phyloP scores from a whole-genome alignment of 30 jellyfish, hydroid and myxozoan species.

The Morbakka virulenta region DNA sequence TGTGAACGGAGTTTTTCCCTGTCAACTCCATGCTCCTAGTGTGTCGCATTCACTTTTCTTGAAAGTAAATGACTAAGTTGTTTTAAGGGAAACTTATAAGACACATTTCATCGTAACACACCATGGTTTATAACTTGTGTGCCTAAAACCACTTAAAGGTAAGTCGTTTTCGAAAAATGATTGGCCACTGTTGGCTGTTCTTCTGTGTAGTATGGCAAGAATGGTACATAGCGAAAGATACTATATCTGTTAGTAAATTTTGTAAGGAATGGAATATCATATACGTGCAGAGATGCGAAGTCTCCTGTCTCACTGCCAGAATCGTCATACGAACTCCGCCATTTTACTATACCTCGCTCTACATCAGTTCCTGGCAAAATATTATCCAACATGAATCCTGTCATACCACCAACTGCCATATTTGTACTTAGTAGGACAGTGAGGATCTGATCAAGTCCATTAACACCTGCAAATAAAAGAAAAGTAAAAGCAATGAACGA shows the following conservation, averaged over 20 bases:
- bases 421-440: constrained; percentile 80
- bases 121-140: no score
- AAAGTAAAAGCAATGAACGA: neutral
- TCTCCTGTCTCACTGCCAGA: neutral
- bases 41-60: no score
- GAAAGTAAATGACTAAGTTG: no score
- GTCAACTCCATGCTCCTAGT: no score
- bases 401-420: constrained; percentile 95
- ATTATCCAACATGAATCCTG: constrained; percentile 83
- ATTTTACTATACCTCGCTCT: constrained; percentile 85
- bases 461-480: constrained; percentile 39
- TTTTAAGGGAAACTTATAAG: no score
- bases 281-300: constrained; percentile 80
- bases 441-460: constrained; percentile 67
- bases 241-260: constrained; percentile 15
- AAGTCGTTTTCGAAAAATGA: neutral
- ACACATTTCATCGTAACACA: no score
- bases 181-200: neutral
- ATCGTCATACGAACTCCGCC: constrained; percentile 53
- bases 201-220: constrained; percentile 77
- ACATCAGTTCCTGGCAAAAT: constrained; percentile 87
- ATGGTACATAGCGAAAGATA: constrained; percentile 69
- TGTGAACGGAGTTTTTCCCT: no score
- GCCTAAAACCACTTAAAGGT: no score
- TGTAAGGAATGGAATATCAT: constrained; percentile 73